Evolutionary conservation across 2,113 vertebrate species (phyloP).

Genomic region (Psilopogon haemacephalus): DNA sequence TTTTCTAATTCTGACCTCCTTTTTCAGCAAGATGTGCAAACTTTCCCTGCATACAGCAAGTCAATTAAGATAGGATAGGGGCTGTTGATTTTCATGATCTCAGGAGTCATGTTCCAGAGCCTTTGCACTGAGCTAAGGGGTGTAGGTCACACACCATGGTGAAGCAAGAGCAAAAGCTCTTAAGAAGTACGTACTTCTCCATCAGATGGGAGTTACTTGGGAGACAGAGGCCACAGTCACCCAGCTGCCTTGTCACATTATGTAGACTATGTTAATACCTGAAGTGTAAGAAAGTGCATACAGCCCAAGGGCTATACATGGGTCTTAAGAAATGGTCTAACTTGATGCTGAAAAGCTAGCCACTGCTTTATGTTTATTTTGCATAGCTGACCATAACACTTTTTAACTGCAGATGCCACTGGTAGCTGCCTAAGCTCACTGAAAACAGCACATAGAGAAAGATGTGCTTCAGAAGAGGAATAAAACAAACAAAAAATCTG

Average conservation of each 20-base stretch:
- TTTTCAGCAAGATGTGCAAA: not conserved
- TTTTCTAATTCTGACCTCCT: not conserved
- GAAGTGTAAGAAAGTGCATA: not conserved
- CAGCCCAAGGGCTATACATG: not conserved
- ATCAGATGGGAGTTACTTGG: too few relatives aligned
- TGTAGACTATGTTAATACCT: not conserved
- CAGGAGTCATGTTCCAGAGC: not conserved
- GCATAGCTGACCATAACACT: fast-evolving
- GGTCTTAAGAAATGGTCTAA: not conserved
- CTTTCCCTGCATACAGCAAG: not conserved
- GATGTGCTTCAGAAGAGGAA: not conserved
- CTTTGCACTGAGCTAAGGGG: not conserved
- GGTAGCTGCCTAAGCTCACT: not conserved
- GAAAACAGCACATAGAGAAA: not conserved
- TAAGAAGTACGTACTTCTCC: not conserved
- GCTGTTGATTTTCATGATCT: not conserved
- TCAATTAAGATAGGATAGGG: fast-evolving
- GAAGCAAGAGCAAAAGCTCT: too few relatives aligned
- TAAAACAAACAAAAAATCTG: not conserved
- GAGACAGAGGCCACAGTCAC: too few relatives aligned
- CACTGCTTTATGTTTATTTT: not conserved
- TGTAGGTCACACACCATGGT: fast-evolving
- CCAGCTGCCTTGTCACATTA: not conserved
- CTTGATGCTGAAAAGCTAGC: not conserved
- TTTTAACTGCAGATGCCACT: not conserved